Evolutionary conservation across 2,113 vertebrate species (phyloP).

Genomic region (Entomyzon cyanotis): DNA sequence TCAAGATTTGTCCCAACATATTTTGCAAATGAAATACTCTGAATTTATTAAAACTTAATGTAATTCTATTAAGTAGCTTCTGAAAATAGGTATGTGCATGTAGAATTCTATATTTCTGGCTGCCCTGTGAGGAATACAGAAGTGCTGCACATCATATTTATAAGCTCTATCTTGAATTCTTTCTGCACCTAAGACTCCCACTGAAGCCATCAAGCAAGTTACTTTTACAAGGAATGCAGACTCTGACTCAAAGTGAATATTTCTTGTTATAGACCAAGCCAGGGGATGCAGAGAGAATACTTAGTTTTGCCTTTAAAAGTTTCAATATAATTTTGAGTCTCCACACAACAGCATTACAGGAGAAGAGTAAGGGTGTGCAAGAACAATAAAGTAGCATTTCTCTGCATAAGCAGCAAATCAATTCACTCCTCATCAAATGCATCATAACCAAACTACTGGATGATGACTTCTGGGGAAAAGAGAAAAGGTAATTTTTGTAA

Average conservation of each 20-base stretch:
- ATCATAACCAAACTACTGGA: background rate
- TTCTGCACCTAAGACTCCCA: background rate
- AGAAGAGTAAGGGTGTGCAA: background rate
- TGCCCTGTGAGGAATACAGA: background rate
- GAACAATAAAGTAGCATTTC: background rate
- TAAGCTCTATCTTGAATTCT: background rate
- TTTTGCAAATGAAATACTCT: background rate
- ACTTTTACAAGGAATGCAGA: slow-evolving; percentile 9
- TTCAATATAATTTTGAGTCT: background rate
- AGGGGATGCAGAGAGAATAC: background rate
- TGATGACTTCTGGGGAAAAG: background rate
- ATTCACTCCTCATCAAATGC: background rate
- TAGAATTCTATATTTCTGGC: background rate
- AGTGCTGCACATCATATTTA: background rate
- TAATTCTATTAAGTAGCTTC: background rate
- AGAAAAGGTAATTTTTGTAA: background rate
- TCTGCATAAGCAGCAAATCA: background rate
- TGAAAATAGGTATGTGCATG: background rate
- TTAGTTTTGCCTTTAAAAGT: background rate
- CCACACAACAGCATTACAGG: background rate
- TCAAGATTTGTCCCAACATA: background rate
- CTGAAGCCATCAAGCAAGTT: slow-evolving; percentile 27
- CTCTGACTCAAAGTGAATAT: slow-evolving; percentile 32
- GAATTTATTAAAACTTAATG: background rate
- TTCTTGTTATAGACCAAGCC: background rate